A percentile compares a stretch with the other conserved stretches of the same genome.
These are phyloP conservation scores for Notodonta ziczac DNA, from an alignment of 2,888 invertebrate genomes.

Conservation along the genomic window DNA sequence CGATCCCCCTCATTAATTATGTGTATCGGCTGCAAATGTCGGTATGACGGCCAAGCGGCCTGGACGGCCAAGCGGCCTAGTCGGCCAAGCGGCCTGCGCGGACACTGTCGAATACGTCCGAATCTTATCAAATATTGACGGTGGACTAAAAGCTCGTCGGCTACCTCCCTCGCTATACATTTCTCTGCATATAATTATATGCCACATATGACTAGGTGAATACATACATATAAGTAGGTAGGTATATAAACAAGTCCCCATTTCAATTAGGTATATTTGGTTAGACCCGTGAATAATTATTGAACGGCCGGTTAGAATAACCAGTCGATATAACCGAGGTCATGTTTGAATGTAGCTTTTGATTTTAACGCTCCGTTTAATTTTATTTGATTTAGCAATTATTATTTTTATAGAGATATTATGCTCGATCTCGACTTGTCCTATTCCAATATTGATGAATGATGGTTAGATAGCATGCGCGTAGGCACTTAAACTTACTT, in stretches of 20 bases:
- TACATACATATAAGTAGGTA: no score
- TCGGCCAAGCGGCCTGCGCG: conserved; percentile 34
- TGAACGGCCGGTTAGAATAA: conserved; percentile 32
- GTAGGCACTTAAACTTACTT: no score
- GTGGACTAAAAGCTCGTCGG: conserved; percentile 64
- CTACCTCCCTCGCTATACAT: conserved; percentile 16
- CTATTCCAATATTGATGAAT: conserved; percentile 14
- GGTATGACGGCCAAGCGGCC: conserved; percentile 21
- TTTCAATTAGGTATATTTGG: conserved; percentile 35
- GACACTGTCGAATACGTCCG: conserved; percentile 58
- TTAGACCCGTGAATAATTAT: conserved; percentile 30
- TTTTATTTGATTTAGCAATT: conserved; percentile 2
- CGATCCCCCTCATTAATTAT: conserved; percentile 33
- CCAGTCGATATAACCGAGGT: conserved; percentile 15
- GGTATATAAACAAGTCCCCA: conserved; percentile 24
- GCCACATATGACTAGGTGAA: neutral
- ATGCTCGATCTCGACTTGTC: neutral
- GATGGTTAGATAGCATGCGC: no score
- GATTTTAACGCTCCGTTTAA: no score
- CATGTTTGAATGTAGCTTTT: conserved; percentile 7
- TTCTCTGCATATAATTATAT: neutral
- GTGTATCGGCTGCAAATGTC: conserved; percentile 3
- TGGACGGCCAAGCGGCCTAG: conserved; percentile 30
- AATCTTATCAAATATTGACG: conserved; percentile 80
- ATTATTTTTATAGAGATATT: no score